Conservation (phyloP, 1,140 invertebrate species). For the Dinoponera quadriceps region DNA sequence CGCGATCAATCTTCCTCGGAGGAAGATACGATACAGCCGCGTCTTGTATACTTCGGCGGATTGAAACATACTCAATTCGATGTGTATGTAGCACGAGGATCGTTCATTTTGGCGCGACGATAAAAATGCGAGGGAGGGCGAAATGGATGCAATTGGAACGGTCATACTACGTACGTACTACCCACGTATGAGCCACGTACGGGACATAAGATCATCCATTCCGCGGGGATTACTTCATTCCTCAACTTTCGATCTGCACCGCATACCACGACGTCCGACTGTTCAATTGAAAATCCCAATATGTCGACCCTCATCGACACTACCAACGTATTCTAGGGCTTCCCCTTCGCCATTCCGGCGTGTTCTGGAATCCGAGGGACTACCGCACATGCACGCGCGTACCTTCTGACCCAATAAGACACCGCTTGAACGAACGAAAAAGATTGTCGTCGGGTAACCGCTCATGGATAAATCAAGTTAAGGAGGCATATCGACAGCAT, state of each 20-base stretch:
- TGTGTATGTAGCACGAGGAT: background rate
- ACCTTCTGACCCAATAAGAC: slow-evolving; percentile 50
- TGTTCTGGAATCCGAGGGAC: slow-evolving; percentile 71
- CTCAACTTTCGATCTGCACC: slow-evolving; percentile 63
- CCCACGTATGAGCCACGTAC: background rate
- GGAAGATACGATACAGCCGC: too few species aligned
- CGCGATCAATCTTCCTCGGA: too few species aligned
- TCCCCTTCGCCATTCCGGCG: slow-evolving; percentile 38
- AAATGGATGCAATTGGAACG: slow-evolving; percentile 2
- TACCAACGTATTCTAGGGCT: slow-evolving; percentile 62
- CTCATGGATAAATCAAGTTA: background rate
- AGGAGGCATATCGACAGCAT: background rate
- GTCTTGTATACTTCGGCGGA: background rate
- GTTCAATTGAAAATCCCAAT: slow-evolving; percentile 75
- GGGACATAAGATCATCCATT: slow-evolving; percentile 54
- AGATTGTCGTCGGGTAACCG: slow-evolving; percentile 13
- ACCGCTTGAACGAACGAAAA: background rate
- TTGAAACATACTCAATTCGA: background rate
- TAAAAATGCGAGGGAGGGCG: background rate
- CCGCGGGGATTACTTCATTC: slow-evolving; percentile 66
- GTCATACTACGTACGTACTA: background rate
- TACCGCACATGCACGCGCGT: slow-evolving; percentile 46
- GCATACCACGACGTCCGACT: slow-evolving; percentile 68
- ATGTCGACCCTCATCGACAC: slow-evolving; percentile 63
- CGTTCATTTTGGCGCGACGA: background rate